Evolutionary conservation across 2,113 vertebrate species (phyloP), one percentile per base, ranked within the genome.

Genomic region (Pavo muticus): DNA sequence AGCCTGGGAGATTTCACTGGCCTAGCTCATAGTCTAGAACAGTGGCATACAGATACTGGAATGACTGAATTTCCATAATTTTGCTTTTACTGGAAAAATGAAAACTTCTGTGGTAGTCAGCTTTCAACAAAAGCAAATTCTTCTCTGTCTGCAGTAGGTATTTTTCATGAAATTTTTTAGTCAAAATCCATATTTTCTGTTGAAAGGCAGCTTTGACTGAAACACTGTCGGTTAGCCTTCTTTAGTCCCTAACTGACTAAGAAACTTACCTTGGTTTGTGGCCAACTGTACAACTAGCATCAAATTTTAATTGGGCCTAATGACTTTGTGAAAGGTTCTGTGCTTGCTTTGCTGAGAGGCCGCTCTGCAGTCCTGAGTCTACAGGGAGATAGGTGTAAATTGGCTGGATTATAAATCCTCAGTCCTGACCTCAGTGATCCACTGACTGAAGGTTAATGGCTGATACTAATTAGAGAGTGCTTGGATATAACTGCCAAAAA

Each of bases 351-450:
- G 57, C 57, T 40, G 10, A 14, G 54, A 48, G 11, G 11, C 23
- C 7, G 7, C 11, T 69, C 2, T 48, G 24, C 45, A 54, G 64
- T 25, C 21, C 63, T n/a, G 69, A 8, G 32, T 83, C 54, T 88
- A 52, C 0, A 0, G 42, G 56, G 29, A 61, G 2, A 3, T 10
- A 88, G 37, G 44, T 61, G 40, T 21, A 70, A 76, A 91, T 59
- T 57, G 52, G 10, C 11, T 42, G 25, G 47, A 39, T 75, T 30
- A 21, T 23, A 48, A 91, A 73, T 25, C 1, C 13, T 29, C 44
- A 61, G 15, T n/a, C 24, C 54, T 90, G 86, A 54, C 76, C 70
- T 47, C 70, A 10, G 21, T 29, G 39, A 2, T 84, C 47, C 20
- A 4, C 65, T 10, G 67, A 61, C 30, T 76, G 84, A 37, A 79